phyloP scores from a whole-genome alignment of 2,113 vertebrate species.

The Rhinoderma darwinii region DNA sequence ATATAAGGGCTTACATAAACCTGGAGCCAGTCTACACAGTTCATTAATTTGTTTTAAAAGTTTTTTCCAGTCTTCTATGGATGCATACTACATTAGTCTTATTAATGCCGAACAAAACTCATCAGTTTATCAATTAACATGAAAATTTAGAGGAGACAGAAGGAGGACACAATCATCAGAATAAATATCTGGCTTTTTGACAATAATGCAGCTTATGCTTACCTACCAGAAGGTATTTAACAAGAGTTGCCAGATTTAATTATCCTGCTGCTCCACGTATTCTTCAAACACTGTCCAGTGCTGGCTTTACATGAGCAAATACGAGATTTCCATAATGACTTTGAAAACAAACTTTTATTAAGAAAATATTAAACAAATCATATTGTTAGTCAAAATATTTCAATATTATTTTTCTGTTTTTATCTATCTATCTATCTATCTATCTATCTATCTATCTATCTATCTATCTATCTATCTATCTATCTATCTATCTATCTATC shows the following conservation, averaged over 20 bases:
- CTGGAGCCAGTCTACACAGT: not conserved
- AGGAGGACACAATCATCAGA: not conserved
- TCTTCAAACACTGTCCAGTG: not conserved
- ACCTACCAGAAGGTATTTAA: not conserved
- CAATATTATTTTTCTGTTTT: not conserved
- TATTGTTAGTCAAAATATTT: not conserved
- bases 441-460: too few species aligned
- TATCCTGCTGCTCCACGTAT: not conserved
- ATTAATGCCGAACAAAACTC: not conserved
- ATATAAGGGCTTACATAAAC: not conserved
- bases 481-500: too few species aligned
- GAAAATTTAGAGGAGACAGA: not conserved
- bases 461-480: too few species aligned
- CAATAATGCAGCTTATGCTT: not conserved
- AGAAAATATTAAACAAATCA: not conserved
- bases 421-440: too few species aligned
- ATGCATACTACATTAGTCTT: not conserved
- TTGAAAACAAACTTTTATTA: not conserved
- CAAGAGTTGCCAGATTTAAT: not conserved
- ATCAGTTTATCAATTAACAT: not conserved
- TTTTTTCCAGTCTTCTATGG: not conserved
- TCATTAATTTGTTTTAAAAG: not conserved
- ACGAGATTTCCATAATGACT: not conserved
- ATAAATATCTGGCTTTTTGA: conserved; percentile 13
- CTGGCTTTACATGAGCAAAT: not conserved